Evolutionary conservation across 2,888 invertebrate species (phyloP), one percentile per base, ranked within the genome.

Genomic region (Calephelis perditalis): DNA sequence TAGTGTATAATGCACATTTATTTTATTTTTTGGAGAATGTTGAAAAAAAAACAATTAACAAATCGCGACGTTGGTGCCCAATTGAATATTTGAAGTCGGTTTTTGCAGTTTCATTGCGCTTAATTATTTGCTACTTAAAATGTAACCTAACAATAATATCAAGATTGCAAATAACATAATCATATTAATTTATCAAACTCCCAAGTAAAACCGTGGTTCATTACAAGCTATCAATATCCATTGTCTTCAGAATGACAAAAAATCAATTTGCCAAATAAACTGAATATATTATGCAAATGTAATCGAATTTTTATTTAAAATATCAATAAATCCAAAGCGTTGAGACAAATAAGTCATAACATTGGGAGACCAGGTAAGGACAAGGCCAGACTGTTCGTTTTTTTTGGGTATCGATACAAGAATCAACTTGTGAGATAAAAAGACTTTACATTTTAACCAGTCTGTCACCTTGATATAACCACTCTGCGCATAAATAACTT

Each of bases 261-360:
- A 85, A 84, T 81, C 81, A 82, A 83, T 86, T 85, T 81, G 73
- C 79, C 80, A 76, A 74, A 81, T 82, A 81, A 81, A 83, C 83
- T 83, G 81, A 77, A 79, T 78, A 74, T 83, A 80, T 81, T 86
- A 86, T 84, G 83, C 74, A 79, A 80, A 86, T 86, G 78, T 70
- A 60, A 72, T 76, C 75, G 74, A 76, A 81, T 82, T 80, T 81
- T 81, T 84, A 80, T 77, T 71, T 73, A 72, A 74, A 76, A 79
- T 73, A 76, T 70, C 84, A 73, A 88, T 88, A 87, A 87, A 87
- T 87, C 84, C 81, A 72, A 66, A 68, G 68, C 72, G 70, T 70
- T 79, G 82, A 84, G 87, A 86, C 87, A 84, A 86, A 86, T 86
- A 87, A 86, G 89, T 89, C 88, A 86, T 86, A 89, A 88, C 84